phyloP scores from a whole-genome alignment of 2,797 vertebrate genomes.

The Mycteria americana region DNA sequence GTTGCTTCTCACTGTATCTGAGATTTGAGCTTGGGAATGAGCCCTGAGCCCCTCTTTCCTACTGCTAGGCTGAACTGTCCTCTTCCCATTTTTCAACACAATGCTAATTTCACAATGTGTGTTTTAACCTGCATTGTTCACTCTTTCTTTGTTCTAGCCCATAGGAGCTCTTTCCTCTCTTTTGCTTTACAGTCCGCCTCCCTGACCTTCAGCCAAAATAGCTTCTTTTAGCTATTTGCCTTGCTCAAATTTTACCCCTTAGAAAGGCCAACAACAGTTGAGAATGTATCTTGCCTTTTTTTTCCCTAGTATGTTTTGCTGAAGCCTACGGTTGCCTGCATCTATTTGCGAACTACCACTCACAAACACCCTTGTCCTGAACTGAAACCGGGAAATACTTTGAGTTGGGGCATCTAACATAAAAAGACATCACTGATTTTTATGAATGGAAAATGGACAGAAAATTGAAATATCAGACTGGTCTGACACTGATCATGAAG shows the following conservation, averaged over 20 bases:
- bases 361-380: not conserved
- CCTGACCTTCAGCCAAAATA: not conserved
- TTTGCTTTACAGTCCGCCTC: not conserved
- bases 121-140: not conserved
- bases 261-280: not conserved
- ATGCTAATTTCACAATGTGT: not conserved
- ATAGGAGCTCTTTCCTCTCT: not conserved
- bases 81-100: not conserved
- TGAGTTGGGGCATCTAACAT: not conserved
- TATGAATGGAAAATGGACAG: not conserved
- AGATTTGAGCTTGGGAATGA: not conserved
- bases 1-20: not conserved
- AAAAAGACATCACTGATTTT: not conserved
- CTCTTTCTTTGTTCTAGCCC: not conserved
- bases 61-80: not conserved
- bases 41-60: not conserved
- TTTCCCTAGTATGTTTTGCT: not conserved
- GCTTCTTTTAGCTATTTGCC: not conserved
- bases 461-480: not conserved
- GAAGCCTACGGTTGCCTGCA: not conserved
- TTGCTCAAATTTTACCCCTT: not conserved
- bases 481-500: not conserved
- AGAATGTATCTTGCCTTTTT: not conserved
- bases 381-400: not conserved
- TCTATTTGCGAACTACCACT: not conserved